Conservation (phyloP, 2,797 vertebrate genomes). For the Liasis olivaceus region DNA sequence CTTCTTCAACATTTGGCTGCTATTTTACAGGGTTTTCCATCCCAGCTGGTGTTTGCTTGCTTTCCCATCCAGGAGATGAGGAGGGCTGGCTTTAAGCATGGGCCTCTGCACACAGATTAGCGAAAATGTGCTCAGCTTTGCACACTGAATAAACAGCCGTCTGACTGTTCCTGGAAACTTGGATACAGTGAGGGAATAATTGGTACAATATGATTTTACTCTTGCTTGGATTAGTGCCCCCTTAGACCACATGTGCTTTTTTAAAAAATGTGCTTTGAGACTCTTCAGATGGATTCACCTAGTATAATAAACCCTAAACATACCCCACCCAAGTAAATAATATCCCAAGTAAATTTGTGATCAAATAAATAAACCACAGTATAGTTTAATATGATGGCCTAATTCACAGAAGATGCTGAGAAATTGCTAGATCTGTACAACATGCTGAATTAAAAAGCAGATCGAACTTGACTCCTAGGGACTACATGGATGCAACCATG, state of each 20-base stretch:
- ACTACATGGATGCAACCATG: background rate
- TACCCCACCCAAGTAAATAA: background rate
- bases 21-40: background rate
- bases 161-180: background rate
- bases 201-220: rapidly evolving
- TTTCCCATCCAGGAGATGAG: background rate
- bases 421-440: background rate
- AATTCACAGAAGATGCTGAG: background rate
- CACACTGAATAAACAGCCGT: constrained; percentile 6
- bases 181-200: background rate
- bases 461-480: background rate
- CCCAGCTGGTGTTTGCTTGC: background rate
- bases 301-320: background rate
- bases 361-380: background rate
- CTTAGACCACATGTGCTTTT: background rate
- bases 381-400: background rate
- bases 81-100: background rate
- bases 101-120: background rate
- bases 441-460: background rate
- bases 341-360: background rate
- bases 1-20: background rate
- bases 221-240: background rate
- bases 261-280: background rate
- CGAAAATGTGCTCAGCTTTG: background rate
- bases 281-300: background rate